These are phyloP conservation scores for Tupaia chinensis DNA, from an alignment of 2,113 vertebrate genomes.

Conservation along the genomic window DNA sequence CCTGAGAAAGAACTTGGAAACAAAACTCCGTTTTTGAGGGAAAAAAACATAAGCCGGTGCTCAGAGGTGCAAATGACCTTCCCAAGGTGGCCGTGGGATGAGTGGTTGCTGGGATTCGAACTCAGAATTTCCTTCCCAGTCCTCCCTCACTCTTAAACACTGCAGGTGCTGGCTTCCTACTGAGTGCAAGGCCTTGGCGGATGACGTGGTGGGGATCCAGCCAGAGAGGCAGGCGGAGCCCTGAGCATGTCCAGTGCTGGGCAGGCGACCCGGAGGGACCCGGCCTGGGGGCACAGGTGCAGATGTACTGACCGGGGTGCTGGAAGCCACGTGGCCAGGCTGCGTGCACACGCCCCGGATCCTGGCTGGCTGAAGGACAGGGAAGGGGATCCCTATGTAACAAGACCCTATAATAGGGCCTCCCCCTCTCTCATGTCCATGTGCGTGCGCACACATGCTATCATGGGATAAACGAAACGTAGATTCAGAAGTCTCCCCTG, in stretches of 20 bases:
- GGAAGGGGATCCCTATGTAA: no score
- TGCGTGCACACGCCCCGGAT: no score
- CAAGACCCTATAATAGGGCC: no score
- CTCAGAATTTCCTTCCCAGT: no score
- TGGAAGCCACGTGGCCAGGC: no score
- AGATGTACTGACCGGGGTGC: no score
- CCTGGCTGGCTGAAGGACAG: no score
- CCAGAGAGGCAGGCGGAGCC: background rate
- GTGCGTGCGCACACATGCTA: no score
- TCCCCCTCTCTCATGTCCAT: no score
- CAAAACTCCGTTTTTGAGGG: background rate
- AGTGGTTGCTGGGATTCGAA: background rate
- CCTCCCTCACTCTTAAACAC: background rate
- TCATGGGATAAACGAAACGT: no score
- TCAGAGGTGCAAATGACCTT: background rate
- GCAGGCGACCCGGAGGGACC: background rate
- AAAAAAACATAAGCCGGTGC: accelerated
- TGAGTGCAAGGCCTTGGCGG: background rate
- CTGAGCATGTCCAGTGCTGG: accelerated
- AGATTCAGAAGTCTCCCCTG: no score
- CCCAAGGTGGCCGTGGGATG: background rate
- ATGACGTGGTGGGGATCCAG: accelerated
- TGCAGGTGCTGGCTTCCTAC: background rate
- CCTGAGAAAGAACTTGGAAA: background rate
- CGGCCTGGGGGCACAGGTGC: no score